phyloP scores from a whole-genome alignment of 1,140 invertebrate species.

The Heliconius hermathena region DNA sequence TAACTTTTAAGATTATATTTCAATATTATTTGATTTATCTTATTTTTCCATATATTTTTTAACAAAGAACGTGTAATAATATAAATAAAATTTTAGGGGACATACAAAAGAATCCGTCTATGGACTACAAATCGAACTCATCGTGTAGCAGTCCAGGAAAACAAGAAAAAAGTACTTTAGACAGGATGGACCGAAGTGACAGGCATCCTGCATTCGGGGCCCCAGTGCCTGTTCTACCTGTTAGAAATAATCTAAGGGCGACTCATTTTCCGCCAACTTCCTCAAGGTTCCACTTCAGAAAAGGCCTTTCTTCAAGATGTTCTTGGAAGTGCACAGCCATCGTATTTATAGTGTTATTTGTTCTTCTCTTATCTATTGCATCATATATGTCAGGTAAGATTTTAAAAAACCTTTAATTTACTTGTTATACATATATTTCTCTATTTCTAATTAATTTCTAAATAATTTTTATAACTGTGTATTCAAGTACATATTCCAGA shows the following conservation, averaged over 20 bases:
- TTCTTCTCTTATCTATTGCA: conserved; percentile 90
- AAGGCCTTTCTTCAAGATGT: conserved; percentile 92
- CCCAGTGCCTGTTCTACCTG: conserved; percentile 87
- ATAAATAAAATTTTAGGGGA: conserved; percentile 82
- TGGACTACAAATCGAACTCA: conserved; percentile 93
- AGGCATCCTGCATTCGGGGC: conserved; percentile 84
- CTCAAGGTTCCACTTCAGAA: conserved; percentile 92
- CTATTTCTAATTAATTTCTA: not conserved
- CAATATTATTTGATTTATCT: not conserved
- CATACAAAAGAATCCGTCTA: conserved; percentile 92
- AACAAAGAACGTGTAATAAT: no score
- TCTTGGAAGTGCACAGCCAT: conserved; percentile 95
- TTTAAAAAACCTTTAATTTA: conserved; percentile 1
- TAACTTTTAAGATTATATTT: not conserved
- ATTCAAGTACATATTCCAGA: not conserved
- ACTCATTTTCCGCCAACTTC: conserved; percentile 85
- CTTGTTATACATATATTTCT: no score
- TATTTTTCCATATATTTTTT: not conserved
- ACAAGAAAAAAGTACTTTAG: conserved; percentile 78
- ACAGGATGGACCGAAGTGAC: conserved; percentile 74
- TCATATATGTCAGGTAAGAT: conserved; percentile 92
- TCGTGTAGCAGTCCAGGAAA: conserved; percentile 90
- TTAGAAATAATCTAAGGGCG: conserved; percentile 87
- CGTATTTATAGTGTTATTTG: conserved; percentile 90
- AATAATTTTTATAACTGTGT: not conserved